Evolutionary conservation across 2,888 invertebrate species (phyloP).

Genomic region (Meandrusa payeni): DNA sequence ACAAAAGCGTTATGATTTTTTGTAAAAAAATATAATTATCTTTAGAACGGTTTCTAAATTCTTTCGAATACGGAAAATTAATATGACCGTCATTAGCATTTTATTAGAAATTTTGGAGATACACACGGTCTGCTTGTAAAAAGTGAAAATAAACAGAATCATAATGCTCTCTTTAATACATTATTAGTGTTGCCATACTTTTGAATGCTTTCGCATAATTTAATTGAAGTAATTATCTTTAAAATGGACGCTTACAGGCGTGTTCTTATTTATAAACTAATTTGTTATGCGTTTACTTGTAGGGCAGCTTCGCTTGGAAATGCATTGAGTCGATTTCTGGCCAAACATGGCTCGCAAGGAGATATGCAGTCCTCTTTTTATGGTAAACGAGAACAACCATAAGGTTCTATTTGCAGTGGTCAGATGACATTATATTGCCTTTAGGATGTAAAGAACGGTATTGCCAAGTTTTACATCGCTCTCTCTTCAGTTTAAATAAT

Average conservation of each 20-base stretch:
- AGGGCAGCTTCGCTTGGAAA: constrained; percentile 16
- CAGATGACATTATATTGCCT: constrained; percentile 29
- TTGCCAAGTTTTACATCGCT: not conserved
- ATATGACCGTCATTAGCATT: constrained; percentile 11
- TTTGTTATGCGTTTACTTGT: constrained; percentile 17
- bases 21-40: no score
- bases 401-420: constrained; percentile 26
- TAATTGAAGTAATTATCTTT: not conserved
- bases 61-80: constrained; percentile 1
- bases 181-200: not conserved
- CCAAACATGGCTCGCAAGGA: constrained; percentile 43
- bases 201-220: not conserved
- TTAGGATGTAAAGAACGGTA: not conserved
- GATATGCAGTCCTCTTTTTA: constrained; percentile 39
- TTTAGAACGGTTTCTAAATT: constrained; percentile 5
- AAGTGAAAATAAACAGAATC: constrained; percentile 2
- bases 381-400: constrained; percentile 44
- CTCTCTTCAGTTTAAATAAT: constrained; percentile 4
- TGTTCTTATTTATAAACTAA: constrained; percentile 16
- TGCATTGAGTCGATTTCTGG: constrained; percentile 31
- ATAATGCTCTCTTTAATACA: not conserved
- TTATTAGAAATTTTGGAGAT: constrained; percentile 13
- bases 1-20: no score
- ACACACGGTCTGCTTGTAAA: not conserved
- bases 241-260: not conserved